Conservation (phyloP, 1,140 invertebrate species). For the Psix sp. region DNA sequence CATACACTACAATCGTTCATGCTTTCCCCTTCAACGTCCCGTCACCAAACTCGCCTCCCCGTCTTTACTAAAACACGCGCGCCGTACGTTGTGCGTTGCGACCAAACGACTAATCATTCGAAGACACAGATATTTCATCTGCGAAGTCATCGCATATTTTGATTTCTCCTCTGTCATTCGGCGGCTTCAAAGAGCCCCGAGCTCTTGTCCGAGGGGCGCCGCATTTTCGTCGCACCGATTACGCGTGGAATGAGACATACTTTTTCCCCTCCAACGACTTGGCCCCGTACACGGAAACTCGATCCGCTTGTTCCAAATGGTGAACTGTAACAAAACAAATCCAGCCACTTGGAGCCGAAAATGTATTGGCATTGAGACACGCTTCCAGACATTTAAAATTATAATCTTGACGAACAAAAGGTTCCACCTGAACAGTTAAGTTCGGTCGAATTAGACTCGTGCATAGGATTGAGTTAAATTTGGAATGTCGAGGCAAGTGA, state of each 20-base stretch:
- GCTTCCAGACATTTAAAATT: slow-evolving; percentile 19
- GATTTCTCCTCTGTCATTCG: slow-evolving; percentile 70
- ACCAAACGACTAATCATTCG: slow-evolving; percentile 64
- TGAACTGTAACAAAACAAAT: slow-evolving; percentile 4
- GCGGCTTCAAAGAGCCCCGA: slow-evolving; percentile 63
- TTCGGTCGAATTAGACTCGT: slow-evolving; percentile 4
- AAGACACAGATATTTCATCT: slow-evolving; percentile 72
- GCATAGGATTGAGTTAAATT: slow-evolving; percentile 4
- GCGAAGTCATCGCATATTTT: slow-evolving; percentile 73
- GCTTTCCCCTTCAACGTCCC: slow-evolving; percentile 39
- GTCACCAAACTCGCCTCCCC: slow-evolving; percentile 47
- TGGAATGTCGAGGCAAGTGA: not conserved
- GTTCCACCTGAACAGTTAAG: slow-evolving; percentile 16
- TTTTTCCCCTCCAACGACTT: slow-evolving; percentile 20
- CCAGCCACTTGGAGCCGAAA: slow-evolving; percentile 10
- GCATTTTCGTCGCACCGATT: slow-evolving; percentile 34
- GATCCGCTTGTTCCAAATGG: not conserved
- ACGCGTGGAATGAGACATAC: slow-evolving; percentile 29
- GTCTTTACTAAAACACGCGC: slow-evolving; percentile 55
- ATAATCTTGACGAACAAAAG: slow-evolving; percentile 30
- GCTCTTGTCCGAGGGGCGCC: slow-evolving; percentile 25
- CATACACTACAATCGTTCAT: slow-evolving; percentile 32
- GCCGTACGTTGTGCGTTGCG: slow-evolving; percentile 14
- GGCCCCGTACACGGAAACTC: slow-evolving; percentile 1
- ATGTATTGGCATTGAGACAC: slow-evolving; percentile 15